Evolutionary conservation across 2,113 vertebrate species (phyloP).

Genomic region (Nettapus auritus): DNA sequence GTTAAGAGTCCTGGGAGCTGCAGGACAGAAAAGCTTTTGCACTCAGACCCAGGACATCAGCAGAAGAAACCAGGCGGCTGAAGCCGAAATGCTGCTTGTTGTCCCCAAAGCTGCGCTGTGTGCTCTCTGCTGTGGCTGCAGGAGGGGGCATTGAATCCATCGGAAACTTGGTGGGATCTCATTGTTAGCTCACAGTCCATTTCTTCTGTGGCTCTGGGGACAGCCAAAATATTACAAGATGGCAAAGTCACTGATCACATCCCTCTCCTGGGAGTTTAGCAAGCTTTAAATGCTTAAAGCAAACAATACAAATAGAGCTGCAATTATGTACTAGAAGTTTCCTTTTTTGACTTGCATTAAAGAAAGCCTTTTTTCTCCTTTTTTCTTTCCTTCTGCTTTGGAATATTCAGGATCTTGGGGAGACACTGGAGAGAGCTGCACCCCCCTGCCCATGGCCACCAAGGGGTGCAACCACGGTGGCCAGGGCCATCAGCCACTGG

Average conservation of each 20-base stretch:
- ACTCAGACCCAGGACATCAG: neutral
- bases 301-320: neutral
- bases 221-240: neutral
- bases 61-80: neutral
- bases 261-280: neutral
- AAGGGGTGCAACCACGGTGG: rapidly evolving
- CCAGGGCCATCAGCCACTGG: rapidly evolving
- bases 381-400: neutral
- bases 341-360: neutral
- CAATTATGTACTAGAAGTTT: neutral
- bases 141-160: neutral
- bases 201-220: neutral
- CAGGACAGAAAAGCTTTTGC: neutral
- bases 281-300: neutral
- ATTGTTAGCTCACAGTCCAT: neutral
- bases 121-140: neutral
- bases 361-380: neutral
- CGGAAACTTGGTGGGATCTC: neutral
- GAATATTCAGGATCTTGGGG: neutral
- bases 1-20: neutral
- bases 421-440: neutral
- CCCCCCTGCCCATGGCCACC: neutral
- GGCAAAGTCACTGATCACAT: neutral
- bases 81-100: rapidly evolving
- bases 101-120: neutral